phyloP scores from a whole-genome alignment of 2,113 vertebrate species.

The Murina feae region DNA sequence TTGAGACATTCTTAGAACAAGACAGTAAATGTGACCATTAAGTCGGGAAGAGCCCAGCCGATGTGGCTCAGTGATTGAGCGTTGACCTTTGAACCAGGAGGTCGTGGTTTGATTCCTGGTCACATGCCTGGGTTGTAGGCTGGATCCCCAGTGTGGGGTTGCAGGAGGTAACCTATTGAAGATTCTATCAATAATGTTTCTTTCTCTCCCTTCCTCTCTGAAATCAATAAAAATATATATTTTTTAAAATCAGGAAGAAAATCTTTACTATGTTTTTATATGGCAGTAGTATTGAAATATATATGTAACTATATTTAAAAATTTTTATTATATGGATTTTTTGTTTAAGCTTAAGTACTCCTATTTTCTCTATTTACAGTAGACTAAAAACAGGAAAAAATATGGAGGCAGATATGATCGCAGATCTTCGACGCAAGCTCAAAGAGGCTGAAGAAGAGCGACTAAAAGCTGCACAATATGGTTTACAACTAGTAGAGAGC shows the following conservation, averaged over 20 bases:
- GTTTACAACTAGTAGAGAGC: conserved; percentile 89
- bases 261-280: background rate
- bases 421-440: conserved; percentile 83
- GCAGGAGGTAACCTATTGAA: no score
- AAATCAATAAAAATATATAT: no score
- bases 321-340: background rate
- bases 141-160: no score
- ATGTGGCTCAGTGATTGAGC: no score
- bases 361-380: conserved; percentile 37
- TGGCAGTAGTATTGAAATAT: background rate
- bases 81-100: no score
- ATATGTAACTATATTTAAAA: background rate
- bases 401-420: conserved; percentile 80
- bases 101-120: no score
- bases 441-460: conserved; percentile 87
- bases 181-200: no score
- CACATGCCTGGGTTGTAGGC: no score
- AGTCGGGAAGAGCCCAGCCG: no score
- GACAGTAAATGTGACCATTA: background rate
- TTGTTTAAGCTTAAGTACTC: conserved; percentile 21
- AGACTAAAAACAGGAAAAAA: conserved; percentile 14
- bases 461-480: conserved; percentile 91
- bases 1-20: background rate
- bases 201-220: no score
- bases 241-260: background rate